Evolutionary conservation across 2,888 invertebrate species (phyloP).

Genomic region (Shargacucullia verbasci): DNA sequence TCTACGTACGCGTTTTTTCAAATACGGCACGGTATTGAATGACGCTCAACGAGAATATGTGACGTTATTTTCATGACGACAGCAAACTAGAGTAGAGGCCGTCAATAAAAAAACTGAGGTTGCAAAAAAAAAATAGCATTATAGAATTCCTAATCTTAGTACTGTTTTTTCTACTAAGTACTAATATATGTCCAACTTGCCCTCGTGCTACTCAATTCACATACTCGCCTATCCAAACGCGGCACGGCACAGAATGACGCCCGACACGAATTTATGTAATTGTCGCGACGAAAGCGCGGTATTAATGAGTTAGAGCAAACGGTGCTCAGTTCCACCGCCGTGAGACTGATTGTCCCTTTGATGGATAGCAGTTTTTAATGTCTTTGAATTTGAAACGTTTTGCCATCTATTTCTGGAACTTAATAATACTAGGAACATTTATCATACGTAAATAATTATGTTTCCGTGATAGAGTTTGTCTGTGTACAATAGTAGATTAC

Average conservation of each 20-base stretch:
- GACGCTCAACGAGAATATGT: slow-evolving; percentile 70
- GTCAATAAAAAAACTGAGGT: no score
- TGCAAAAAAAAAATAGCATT: no score
- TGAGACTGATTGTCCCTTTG: slow-evolving; percentile 42
- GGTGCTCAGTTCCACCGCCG: slow-evolving; percentile 38
- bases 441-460: background rate
- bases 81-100: slow-evolving; percentile 43
- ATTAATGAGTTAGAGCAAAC: slow-evolving; percentile 70
- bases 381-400: slow-evolving; percentile 1
- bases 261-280: slow-evolving; percentile 76
- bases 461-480: no score
- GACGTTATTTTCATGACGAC: slow-evolving; percentile 75
- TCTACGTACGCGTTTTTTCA: slow-evolving; percentile 21
- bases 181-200: no score
- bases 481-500: no score
- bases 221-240: slow-evolving; percentile 44
- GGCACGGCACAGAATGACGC: slow-evolving; percentile 57
- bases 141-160: no score
- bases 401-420: no score
- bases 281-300: slow-evolving; percentile 71
- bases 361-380: slow-evolving; percentile 29
- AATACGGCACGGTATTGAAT: slow-evolving; percentile 58
- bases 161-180: no score
- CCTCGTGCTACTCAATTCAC: no score
- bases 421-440: no score